These are phyloP conservation scores for Cromileptes altivelis DNA, from an alignment of 2,113 vertebrate genomes.

Conservation along the genomic window DNA sequence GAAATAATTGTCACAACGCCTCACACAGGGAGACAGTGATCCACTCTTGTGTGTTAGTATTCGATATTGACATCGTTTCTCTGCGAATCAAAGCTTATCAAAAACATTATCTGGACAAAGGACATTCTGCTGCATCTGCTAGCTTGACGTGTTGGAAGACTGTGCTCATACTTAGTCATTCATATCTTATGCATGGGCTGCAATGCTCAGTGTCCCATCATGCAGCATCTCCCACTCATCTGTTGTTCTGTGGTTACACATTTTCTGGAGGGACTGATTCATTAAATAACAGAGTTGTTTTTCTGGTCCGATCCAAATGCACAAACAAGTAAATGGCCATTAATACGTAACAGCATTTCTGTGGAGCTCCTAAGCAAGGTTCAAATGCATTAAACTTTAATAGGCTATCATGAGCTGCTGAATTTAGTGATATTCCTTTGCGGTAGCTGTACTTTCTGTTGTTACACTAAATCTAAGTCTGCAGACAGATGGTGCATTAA, in stretches of 20 bases:
- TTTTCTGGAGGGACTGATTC: slow-evolving; percentile 55
- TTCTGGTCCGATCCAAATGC: slow-evolving; percentile 18
- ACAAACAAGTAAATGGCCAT: not conserved
- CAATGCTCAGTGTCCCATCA: slow-evolving; percentile 42
- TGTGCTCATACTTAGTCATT: slow-evolving; percentile 56
- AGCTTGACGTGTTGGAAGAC: slow-evolving; percentile 27
- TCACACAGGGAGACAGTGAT: not conserved
- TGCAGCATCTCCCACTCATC: slow-evolving; percentile 54
- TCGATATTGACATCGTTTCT: slow-evolving; percentile 10
- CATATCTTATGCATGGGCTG: slow-evolving; percentile 63
- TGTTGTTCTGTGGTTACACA: slow-evolving; percentile 62
- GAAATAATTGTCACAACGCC: slow-evolving; percentile 10
- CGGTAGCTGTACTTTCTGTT: not conserved
- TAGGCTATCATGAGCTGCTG: not conserved
- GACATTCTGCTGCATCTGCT: slow-evolving; percentile 41
- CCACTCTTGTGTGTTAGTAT: slow-evolving; percentile 4
- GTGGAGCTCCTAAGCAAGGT: not conserved
- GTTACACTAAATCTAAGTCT: not conserved
- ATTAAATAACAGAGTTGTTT: slow-evolving; percentile 48
- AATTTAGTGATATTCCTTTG: not conserved
- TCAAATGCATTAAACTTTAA: not conserved
- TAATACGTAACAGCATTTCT: not conserved
- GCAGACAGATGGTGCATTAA: not conserved
- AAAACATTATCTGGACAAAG: slow-evolving; percentile 2
- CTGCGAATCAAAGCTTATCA: slow-evolving; percentile 31